Base-by-base conservation (phyloP, 1,140 invertebrate genomes). In the Pseudomyrmex dendroicus region DNA sequence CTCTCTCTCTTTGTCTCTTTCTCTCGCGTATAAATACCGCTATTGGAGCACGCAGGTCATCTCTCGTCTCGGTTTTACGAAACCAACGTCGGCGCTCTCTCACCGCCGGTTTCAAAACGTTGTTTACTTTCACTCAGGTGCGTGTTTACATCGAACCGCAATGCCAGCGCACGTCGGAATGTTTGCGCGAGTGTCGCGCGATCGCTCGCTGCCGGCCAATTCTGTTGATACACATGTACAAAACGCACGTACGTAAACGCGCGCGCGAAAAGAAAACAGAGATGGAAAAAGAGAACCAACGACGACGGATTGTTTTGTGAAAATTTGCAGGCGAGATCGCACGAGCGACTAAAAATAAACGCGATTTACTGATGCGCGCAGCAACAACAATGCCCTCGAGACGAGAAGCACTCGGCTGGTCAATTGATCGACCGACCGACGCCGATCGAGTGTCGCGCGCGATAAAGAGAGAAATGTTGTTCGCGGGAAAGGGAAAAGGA, bases 281-380 rank as follows among this genome's bases (percentile, higher is more conserved):
- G n/a, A 12, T 8, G 35, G 62, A 1, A 7, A 44, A n/a, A 9
- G 15, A 2, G 35, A 64, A n/a, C n/a, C 57, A 25, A 61, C 20
- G 57, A 52, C 57, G 57, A 70, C 56, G 72, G 2, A 25, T 20
- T 35, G 35, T 35, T 35, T 85, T 73, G 22, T 54, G 59, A 84
- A 82, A 85, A 87, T 76, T 59, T 74, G 4, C 0, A 35, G 35
- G 5, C 56, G 20, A 3, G 57, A 35, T 20, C 70, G 25, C 57
- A 35, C 62, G 44, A 66, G 64, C 64, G 17, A 82, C 88, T 89
- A 89, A 88, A 89, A 89, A 89, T 89, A 89, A 88, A 89, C 82
- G 84, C 86, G 88, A 89, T 88, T 89, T 89, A 89, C 82, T 76
- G 62, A 83, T 82, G 62, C 61, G 77, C 87, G 59, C 78, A 56